Evolutionary conservation across 2,888 invertebrate species (phyloP).

Genomic region (Stegana nigrithorax): DNA sequence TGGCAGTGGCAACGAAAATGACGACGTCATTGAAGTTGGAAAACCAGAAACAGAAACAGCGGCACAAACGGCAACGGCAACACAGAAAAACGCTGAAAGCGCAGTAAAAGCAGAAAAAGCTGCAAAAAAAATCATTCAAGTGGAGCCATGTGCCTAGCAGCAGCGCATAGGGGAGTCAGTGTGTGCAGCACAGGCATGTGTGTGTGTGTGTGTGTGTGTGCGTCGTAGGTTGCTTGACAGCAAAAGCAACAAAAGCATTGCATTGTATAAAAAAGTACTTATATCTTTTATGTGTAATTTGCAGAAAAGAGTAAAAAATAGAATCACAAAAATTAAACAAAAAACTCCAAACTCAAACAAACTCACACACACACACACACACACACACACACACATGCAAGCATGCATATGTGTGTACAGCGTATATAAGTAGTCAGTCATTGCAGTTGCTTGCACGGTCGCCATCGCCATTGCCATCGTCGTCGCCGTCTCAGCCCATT

Average conservation of each 20-base stretch:
- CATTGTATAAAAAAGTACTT: slow-evolving; percentile 45
- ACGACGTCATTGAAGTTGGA: slow-evolving; percentile 15
- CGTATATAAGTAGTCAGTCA: slow-evolving; percentile 5
- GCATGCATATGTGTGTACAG: background rate
- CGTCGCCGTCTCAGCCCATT: slow-evolving; percentile 10
- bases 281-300: slow-evolving; percentile 49
- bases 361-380: background rate
- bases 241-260: background rate
- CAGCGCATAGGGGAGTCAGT: background rate
- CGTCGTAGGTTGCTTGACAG: too few relatives aligned
- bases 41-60: slow-evolving; percentile 17
- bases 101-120: background rate
- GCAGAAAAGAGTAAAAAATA: too few relatives aligned
- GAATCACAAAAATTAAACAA: background rate
- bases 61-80: background rate
- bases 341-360: background rate
- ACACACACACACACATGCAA: slow-evolving; percentile 2
- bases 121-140: too few relatives aligned
- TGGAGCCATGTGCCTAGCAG: background rate
- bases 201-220: too few relatives aligned
- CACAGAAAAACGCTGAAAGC: slow-evolving; percentile 5
- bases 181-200: too few relatives aligned
- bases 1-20: background rate
- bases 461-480: background rate
- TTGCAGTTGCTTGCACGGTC: slow-evolving; percentile 5